Conservation (phyloP, 2,888 invertebrate genomes). For the Apoda limacodes region DNA sequence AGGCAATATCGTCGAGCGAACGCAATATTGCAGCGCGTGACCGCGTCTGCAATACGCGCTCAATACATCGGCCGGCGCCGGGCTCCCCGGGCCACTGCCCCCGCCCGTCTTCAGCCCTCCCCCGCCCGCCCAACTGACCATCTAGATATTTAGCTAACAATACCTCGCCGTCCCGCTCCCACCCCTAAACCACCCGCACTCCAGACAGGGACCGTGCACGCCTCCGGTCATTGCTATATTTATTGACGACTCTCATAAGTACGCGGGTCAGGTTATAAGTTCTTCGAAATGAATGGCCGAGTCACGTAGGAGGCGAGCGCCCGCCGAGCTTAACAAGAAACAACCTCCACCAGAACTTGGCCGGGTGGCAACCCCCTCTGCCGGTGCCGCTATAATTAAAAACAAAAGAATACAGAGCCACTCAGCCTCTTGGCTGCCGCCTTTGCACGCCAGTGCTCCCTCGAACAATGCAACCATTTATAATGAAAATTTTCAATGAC, state of each 20-base stretch:
- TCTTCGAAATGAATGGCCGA: constrained; percentile 66
- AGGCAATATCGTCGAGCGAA: constrained; percentile 66
- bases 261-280: constrained; percentile 70
- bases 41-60: constrained; percentile 70
- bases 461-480: constrained; percentile 56
- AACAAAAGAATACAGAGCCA: constrained; percentile 67
- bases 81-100: constrained; percentile 55
- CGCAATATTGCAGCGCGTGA: constrained; percentile 71
- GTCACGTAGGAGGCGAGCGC: constrained; percentile 63
- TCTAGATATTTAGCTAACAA: constrained; percentile 70
- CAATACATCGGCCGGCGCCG: constrained; percentile 68
- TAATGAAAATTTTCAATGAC: not conserved
- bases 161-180: constrained; percentile 52
- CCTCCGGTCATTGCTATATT: constrained; percentile 68
- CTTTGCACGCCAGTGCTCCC: constrained; percentile 48
- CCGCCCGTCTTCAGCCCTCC: constrained; percentile 42
- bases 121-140: constrained; percentile 51
- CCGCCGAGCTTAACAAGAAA: constrained; percentile 56
- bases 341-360: constrained; percentile 59
- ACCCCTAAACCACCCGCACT: constrained; percentile 30
- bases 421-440: constrained; percentile 55
- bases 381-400: constrained; percentile 65
- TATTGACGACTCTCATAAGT: constrained; percentile 71
- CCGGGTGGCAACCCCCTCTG: constrained; percentile 40
- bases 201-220: constrained; percentile 45